Conservation (phyloP, 2,797 vertebrate genomes). For the Spatula clypeata region DNA sequence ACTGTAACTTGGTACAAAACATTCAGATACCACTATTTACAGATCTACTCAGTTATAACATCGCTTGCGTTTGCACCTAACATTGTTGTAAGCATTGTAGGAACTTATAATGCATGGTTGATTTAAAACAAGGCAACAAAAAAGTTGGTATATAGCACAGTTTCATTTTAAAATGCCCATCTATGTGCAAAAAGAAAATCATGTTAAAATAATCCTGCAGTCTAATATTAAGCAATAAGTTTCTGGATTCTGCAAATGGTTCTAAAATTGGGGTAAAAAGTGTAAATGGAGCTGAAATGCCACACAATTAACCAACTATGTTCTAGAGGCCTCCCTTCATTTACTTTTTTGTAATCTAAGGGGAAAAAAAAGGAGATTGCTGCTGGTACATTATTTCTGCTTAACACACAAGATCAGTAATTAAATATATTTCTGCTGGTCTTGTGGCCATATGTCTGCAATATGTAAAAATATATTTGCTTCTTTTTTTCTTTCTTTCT, state of each 20-base stretch:
- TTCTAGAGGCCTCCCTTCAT: constrained; percentile 7
- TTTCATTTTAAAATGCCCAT: background rate
- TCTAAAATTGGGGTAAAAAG: background rate
- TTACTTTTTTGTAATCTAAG: constrained; percentile 30
- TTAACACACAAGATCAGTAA: constrained; percentile 81
- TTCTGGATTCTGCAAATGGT: background rate
- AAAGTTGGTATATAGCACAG: background rate
- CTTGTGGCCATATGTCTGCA: constrained; percentile 86
- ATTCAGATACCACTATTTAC: background rate
- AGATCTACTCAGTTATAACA: background rate
- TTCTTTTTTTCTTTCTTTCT: constrained; percentile 13
- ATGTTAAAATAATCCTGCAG: background rate
- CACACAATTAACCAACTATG: background rate
- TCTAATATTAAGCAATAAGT: background rate
- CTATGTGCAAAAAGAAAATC: background rate
- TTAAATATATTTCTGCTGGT: constrained; percentile 87
- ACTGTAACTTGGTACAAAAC: background rate
- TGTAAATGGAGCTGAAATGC: background rate
- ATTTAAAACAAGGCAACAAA: constrained; percentile 3
- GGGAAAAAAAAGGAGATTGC: constrained; percentile 72
- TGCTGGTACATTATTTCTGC: constrained; percentile 73
- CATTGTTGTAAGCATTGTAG: background rate
- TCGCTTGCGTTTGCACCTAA: background rate
- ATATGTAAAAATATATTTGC: constrained; percentile 85
- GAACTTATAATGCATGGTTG: background rate